Conservation (phyloP, 2,797 vertebrate genomes). For the Sebastes hubbsi region DNA sequence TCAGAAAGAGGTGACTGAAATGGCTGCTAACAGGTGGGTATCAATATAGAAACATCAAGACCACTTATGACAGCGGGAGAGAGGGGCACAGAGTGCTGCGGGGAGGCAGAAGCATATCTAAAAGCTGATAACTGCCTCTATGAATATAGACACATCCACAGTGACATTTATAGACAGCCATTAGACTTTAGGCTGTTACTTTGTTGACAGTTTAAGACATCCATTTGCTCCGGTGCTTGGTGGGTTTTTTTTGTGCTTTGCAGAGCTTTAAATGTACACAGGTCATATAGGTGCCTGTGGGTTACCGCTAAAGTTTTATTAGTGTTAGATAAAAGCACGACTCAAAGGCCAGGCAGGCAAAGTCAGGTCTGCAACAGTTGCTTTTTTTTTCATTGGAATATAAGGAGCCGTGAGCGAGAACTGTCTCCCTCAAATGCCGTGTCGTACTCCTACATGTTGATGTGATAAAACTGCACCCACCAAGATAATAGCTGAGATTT, state of each 20-base stretch:
- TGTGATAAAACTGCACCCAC: neutral
- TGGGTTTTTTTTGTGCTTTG: constrained; percentile 26
- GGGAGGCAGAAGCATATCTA: constrained; percentile 47
- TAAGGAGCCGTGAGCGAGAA: neutral
- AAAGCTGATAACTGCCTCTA: constrained; percentile 71
- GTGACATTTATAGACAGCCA: constrained; percentile 62
- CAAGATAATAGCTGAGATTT: neutral
- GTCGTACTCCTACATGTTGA: neutral
- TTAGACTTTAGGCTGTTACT: constrained; percentile 44
- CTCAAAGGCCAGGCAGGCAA: neutral
- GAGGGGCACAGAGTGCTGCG: constrained; percentile 22
- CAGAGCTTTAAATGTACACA: neutral
- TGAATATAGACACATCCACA: constrained; percentile 57
- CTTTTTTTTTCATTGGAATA: neutral
- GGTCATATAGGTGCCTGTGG: neutral
- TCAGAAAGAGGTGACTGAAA: constrained; percentile 49
- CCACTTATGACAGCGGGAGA: constrained; percentile 41
- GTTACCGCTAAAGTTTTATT: neutral
- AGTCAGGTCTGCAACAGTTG: neutral
- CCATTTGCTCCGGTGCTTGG: constrained; percentile 32
- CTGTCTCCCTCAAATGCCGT: neutral
- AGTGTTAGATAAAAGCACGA: neutral
- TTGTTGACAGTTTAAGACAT: constrained; percentile 48
- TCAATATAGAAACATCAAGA: constrained; percentile 60
- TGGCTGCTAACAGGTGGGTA: constrained; percentile 64